phyloP scores from a whole-genome alignment of 2,113 vertebrate genomes.

The Cygnus buccinator region DNA sequence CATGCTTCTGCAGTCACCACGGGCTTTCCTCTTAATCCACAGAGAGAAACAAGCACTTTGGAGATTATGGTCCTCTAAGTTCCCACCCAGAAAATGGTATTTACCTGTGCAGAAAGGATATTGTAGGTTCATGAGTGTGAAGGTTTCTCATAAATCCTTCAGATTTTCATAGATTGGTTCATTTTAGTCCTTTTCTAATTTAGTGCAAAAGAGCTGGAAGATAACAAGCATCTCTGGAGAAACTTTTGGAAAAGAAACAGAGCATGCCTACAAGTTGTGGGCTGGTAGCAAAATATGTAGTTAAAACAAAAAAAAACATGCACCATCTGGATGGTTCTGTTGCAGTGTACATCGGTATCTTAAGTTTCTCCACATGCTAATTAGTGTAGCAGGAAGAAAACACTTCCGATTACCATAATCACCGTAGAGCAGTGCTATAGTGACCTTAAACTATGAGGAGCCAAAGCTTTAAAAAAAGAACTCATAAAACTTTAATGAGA shows the following conservation, averaged over 20 bases:
- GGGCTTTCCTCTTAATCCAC: background rate
- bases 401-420: background rate
- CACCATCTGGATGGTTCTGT: background rate
- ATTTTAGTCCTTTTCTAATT: background rate
- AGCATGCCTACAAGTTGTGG: background rate
- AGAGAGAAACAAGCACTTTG: background rate
- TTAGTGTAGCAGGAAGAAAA: background rate
- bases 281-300: background rate
- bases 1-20: background rate
- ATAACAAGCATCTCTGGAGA: background rate
- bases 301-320: background rate
- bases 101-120: background rate
- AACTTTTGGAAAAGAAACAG: background rate
- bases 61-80: background rate
- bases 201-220: background rate
- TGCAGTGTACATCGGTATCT: background rate
- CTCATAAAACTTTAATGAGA: background rate
- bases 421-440: background rate
- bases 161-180: background rate
- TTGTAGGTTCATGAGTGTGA: background rate
- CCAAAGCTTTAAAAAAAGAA: background rate
- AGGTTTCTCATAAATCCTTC: background rate
- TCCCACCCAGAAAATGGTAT: background rate
- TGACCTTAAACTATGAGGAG: background rate
- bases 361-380: slow-evolving; percentile 11